Conservation (phyloP, 23 tunicate genomes). For the Styela clava region DNA sequence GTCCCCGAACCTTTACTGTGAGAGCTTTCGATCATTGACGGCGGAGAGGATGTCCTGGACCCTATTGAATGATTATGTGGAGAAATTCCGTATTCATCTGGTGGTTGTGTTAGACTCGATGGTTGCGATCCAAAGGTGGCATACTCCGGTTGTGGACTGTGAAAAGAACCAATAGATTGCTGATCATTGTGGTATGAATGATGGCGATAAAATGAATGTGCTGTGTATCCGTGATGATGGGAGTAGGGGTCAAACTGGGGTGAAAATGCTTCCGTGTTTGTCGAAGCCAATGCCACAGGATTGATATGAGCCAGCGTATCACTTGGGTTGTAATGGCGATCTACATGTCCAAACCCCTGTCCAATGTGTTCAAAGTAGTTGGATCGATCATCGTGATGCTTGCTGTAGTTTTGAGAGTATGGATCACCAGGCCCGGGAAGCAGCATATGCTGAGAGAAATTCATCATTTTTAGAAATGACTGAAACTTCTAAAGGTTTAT, state of each 20-base stretch:
- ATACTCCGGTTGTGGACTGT: slow-evolving; percentile 2
- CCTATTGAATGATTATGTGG: slow-evolving; percentile 10
- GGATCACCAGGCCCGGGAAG: slow-evolving; percentile 6
- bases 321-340: not conserved
- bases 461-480: slow-evolving; percentile 13
- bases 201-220: not conserved
- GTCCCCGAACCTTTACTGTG: not conserved
- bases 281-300: slow-evolving; percentile 11
- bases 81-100: slow-evolving; percentile 12
- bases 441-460: slow-evolving; percentile 25
- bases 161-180: not conserved
- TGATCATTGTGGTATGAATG: slow-evolving; percentile 24
- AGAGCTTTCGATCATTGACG: not conserved
- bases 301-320: slow-evolving; percentile 7
- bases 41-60: slow-evolving; percentile 16
- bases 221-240: slow-evolving; percentile 8
- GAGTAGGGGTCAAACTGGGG: slow-evolving; percentile 5
- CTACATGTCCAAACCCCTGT: not conserved
- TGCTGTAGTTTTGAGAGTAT: slow-evolving; percentile 8
- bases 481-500: not conserved
- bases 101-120: not conserved
- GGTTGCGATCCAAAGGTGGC: not conserved
- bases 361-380: slow-evolving; percentile 15
- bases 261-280: slow-evolving; percentile 17
- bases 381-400: slow-evolving; percentile 8